Evolutionary conservation across 2,797 vertebrate species (phyloP), one percentile per base, ranked within the genome.

Genomic region (Pipistrellus pipistrellus): DNA sequence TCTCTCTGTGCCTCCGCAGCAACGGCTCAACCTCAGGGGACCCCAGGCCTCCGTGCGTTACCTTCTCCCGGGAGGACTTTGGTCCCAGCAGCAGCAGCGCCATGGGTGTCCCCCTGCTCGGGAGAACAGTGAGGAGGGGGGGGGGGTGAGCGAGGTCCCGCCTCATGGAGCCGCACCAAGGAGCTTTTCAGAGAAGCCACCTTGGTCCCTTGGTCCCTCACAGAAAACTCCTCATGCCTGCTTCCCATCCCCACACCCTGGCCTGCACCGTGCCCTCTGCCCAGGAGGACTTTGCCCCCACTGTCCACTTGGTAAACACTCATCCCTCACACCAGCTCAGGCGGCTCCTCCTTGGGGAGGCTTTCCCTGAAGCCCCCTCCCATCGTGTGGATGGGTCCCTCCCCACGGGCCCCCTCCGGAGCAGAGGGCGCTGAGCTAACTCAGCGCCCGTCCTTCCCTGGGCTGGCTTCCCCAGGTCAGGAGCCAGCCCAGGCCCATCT

Each of bases 41-140:
- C 18, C 69, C 35, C 11, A 6, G 44, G 13, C 15, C 68, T 51
- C 53, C 1, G 0, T 48, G 51, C 76, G 55, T 94, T 96, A 97
- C 97, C 97, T 96, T 94, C 59, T 88, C 71, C 46, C 7, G 91
- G 73, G 57, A 3, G 20, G 59, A 71, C 82, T 84, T 86, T 81
- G 64, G 64, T 48, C 68, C 82, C 73, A 51, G 91, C 68, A 71
- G 93, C 30, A 41, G 44, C 3, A 1, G 6, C 14, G 76, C n/a
- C 46, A 10, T 72, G 21, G 0, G 4, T 23, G 17, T 89, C 66
- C 27, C 23, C 85, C 97, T 97, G 95, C 53, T 23, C 76, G n/a
- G 95, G 94, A 96, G 77, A 95, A 64, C 59, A 93, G 46, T 2
- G 46, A 73, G 21, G 57, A 3, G 13, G 46, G 68, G 72, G 55